Base-by-base conservation (phyloP, 2,888 invertebrate genomes). In the Timema cristinae region DNA sequence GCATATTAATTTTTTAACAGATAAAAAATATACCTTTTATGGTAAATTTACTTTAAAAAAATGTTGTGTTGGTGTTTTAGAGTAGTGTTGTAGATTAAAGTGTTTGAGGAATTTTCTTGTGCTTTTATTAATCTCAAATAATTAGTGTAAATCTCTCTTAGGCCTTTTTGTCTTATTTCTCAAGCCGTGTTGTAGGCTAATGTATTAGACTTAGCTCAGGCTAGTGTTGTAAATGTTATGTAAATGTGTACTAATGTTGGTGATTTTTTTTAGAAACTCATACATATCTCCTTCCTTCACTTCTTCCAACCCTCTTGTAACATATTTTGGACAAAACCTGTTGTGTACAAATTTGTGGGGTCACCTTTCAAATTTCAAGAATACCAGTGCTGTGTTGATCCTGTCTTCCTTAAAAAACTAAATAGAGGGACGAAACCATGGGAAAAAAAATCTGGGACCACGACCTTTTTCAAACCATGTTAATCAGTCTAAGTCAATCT, bases 241-340 rank as follows among this genome's bases (percentile, higher is more conserved):
- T 70, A 66, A 70, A 66, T 70, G 66, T 70, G 66, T 70, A 66
- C 66, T 66, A 66, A 61, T 66, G 63, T 63, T 63, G 63, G 70
- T 70, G 70, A 70, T 70, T 59, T 69, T 50, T 52, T 70, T 70
- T 50, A 63, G 47, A 63, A 67, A 68, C 48, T 54, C 54, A 16
- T 52, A 51, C 50, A 49, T 66, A 63, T 16, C 56, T 67, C 66
- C 66, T 56, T 71, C 51, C 59, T 63, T 71, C 56, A 59, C 67
- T 56, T 61, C 50, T 66, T 51, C 63, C 51, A 51, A 61, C 67
- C 63, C 71, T 68, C 61, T 63, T 56, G 10, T 11, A 71, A 68
- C 32, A 48, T 50, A 16, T 56, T 70, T 16, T 54, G 52, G 54
- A 52, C 52, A 50, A 63, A 66, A 69, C 69, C 69, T 72, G 69